These are phyloP conservation scores for Notechis scutatus DNA, from an alignment of 2,113 vertebrate genomes.

Conservation along the genomic window DNA sequence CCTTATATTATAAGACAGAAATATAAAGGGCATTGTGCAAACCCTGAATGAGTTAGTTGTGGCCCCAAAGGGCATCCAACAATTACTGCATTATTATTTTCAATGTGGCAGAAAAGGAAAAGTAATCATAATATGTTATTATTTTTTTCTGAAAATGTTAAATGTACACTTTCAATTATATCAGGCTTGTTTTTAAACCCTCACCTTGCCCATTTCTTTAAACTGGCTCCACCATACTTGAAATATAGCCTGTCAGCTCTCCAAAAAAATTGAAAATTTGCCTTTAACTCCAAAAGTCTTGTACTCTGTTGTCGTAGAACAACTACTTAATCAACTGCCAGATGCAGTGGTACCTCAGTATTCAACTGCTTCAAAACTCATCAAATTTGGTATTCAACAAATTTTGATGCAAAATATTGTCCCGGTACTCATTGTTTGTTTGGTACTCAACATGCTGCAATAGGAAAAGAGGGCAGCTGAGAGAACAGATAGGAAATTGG, in stretches of 20 bases:
- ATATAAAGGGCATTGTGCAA: not conserved
- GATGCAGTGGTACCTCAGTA: not conserved
- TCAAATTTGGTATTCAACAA: not conserved
- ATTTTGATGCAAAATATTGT: not conserved
- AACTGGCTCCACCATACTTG: not conserved
- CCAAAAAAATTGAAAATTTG: not conserved
- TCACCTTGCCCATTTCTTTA: not conserved
- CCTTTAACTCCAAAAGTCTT: not conserved
- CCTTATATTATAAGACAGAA: not conserved
- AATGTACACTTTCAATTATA: not conserved
- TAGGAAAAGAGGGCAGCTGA: not conserved
- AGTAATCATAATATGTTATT: not conserved
- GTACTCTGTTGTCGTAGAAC: not conserved
- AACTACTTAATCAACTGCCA: not conserved
- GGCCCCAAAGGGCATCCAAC: not conserved
- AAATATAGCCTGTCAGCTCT: not conserved
- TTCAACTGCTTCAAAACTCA: not conserved
- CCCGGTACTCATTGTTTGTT: not conserved
- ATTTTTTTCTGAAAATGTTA: not conserved
- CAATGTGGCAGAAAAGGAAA: not conserved
- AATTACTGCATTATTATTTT: not conserved
- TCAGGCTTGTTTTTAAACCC: not conserved
- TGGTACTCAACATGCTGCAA: not conserved
- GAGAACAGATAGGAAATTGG: not conserved
- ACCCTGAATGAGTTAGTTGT: not conserved